phyloP scores from a whole-genome alignment of 2,113 vertebrate genomes.

The Cebus imitator region DNA sequence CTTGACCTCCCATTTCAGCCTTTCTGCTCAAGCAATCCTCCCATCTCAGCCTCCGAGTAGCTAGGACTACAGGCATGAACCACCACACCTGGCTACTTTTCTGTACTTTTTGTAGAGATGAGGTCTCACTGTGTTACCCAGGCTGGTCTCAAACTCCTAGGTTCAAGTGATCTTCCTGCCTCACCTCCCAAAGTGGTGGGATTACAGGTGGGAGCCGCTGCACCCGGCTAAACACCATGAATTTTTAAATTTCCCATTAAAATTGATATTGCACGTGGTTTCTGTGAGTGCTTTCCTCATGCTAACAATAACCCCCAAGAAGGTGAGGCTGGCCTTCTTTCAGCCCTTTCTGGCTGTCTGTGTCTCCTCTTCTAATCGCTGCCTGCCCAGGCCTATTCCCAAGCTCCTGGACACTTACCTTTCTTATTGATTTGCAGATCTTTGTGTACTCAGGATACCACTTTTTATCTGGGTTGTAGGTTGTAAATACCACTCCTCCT shows the following conservation, averaged over 20 bases:
- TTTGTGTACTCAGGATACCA: background rate
- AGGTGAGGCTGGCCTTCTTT: background rate
- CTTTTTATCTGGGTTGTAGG: background rate
- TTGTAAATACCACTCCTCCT: background rate
- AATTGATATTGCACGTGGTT: fast-evolving
- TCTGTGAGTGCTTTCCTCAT: background rate
- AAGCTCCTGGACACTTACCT: background rate
- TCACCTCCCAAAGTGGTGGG: too few relatives aligned
- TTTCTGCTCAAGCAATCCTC: too few relatives aligned
- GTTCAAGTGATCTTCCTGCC: too few relatives aligned
- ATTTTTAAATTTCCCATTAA: background rate
- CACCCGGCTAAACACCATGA: too few relatives aligned
- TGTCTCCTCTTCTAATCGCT: background rate
- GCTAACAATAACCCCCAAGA: background rate
- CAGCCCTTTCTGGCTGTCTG: background rate
- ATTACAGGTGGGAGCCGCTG: too few relatives aligned
- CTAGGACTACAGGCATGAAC: too few relatives aligned
- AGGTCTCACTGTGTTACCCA: too few relatives aligned
- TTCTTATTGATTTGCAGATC: background rate
- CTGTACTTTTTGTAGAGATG: too few relatives aligned
- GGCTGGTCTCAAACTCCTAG: too few relatives aligned
- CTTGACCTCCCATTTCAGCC: too few relatives aligned
- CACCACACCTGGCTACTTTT: too few relatives aligned
- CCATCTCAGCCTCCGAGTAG: too few relatives aligned
- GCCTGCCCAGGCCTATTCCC: background rate